Evolutionary conservation across 2,888 invertebrate genomes (phyloP).

Genomic region (Trilocha varians): DNA sequence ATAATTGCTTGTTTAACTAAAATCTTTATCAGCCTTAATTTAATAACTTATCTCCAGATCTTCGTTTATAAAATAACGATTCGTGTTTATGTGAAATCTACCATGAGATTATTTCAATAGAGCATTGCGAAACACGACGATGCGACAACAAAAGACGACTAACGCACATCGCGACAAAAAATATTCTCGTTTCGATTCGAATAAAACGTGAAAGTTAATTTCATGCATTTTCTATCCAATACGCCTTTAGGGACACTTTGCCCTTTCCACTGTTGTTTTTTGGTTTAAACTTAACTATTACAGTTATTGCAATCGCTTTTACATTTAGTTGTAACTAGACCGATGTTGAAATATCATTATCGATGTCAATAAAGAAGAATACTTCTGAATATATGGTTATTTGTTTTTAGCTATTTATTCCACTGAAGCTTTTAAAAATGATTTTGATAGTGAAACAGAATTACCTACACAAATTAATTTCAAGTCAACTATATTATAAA

Average conservation of each 20-base stretch:
- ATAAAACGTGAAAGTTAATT: conserved; percentile 68
- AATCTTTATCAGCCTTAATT: no score
- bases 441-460: no score
- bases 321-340: no score
- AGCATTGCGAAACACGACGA: background rate
- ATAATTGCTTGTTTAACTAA: no score
- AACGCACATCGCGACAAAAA: conserved; percentile 40
- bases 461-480: no score
- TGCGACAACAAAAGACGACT: background rate
- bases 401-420: no score
- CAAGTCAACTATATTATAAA: no score
- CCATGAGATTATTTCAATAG: background rate
- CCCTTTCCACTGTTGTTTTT: conserved; percentile 59
- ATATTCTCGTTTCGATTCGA: conserved; percentile 53
- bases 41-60: background rate
- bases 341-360: no score
- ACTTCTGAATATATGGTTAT: no score
- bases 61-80: background rate
- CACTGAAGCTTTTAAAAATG: no score
- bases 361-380: no score
- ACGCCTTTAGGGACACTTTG: conserved; percentile 55
- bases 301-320: conserved; percentile 7
- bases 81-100: background rate
- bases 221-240: conserved; percentile 65
- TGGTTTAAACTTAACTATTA: conserved; percentile 22